Base-by-base conservation (phyloP, 2,888 invertebrate genomes). In the Geotrupes spiniger region DNA sequence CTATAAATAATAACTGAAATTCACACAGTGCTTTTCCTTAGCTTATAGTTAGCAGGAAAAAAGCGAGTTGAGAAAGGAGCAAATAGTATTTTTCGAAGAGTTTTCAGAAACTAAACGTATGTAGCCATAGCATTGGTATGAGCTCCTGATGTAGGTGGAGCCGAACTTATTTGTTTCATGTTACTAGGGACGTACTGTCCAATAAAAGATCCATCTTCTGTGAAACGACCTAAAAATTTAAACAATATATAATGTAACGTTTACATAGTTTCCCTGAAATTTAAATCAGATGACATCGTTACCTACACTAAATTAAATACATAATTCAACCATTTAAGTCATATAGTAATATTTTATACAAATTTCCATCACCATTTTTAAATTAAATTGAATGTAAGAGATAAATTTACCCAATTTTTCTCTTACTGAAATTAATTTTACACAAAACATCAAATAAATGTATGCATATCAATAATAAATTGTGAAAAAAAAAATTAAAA, bases 121-220 rank as follows among this genome's bases (percentile, higher is more conserved):
- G 83, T 83, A 67, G 83, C 83, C 72, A 80, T 79, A 57, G 81
- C 78, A 65, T 78, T 77, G 62, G 75, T 76, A 53, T 67, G 67
- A 54, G 65, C 62, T 51, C 68, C 68, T 49, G 64, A 58, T 56
- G 77, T 73, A 62, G 72, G 72, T 58, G 75, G 72, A 55, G 74
- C 74, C 60, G 75, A 71, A 64, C 77, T 73, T 50, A 78, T 74
- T 51, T 84, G 80, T 66, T 81, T 84, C 65, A 85, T 79, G 66
- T 84, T 87, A 60, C 86, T 87, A 49, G 89, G 89, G 67, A 94
- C 94, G 75, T 96, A 96, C 76, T 94, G 94, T 38, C 96, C 96
- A 73, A 96, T 96, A 77, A 96, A 96, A 55, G 95, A 95, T 39
- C 95, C 95, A 76, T 96, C 95, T 78, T 96, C 96, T 57, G 95